Percentiles rank a stretch among this genome's conserved stretches.
These are phyloP conservation scores for Rhegmatorhina hoffmannsi DNA, from an alignment of 2,113 vertebrate species.

Conservation along the genomic window DNA sequence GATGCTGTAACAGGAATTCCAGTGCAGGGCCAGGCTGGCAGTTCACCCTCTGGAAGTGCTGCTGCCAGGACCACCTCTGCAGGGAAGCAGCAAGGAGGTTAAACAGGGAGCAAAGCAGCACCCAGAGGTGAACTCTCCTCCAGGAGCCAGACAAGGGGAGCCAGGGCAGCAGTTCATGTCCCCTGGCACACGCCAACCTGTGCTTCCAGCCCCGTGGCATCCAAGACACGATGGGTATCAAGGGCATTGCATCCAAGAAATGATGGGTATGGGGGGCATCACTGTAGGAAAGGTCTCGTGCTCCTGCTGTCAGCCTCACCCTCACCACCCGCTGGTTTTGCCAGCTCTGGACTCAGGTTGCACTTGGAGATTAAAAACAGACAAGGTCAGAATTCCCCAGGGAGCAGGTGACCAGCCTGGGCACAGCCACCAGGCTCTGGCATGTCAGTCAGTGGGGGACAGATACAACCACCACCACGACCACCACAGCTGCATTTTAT, in stretches of 20 bases:
- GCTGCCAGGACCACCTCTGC: neutral
- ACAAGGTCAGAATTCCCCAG: neutral
- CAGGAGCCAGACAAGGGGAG: neutral
- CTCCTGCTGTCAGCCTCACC: neutral
- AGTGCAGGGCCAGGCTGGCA: neutral
- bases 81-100: neutral
- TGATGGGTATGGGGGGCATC: neutral
- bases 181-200: rapidly evolving
- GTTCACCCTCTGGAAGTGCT: neutral
- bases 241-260: neutral
- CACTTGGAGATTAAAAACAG: neutral
- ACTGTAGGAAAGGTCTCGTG: neutral
- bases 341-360: neutral
- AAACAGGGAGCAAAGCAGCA: neutral
- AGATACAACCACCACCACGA: neutral
- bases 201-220: rapidly evolving
- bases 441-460: rapidly evolving
- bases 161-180: neutral
- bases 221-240: rapidly evolving
- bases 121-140: neutral
- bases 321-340: neutral
- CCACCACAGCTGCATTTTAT: rapidly evolving
- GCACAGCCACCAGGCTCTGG: rapidly evolving
- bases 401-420: rapidly evolving
- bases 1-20: neutral